A percentile compares a stretch with the other conserved stretches of the same genome.
Evolutionary conservation across 2,113 vertebrate species (phyloP).

Genomic region (Tringa solitaria): DNA sequence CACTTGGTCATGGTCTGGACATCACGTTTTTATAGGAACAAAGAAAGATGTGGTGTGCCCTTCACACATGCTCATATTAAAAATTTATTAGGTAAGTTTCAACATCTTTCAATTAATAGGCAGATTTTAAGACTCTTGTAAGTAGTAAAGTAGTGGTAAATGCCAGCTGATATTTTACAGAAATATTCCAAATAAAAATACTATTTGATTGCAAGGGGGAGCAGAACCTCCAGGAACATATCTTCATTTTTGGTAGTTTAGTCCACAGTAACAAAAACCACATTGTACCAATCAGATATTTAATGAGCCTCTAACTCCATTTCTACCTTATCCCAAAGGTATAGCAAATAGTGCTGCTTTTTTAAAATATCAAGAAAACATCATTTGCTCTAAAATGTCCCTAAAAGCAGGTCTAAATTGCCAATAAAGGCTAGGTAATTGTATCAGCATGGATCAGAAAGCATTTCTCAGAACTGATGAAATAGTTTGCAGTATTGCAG

Average conservation of each 20-base stretch:
- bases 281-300: conserved; percentile 77
- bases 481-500: conserved; percentile 76
- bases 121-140: conserved; percentile 38
- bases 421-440: conserved; percentile 86
- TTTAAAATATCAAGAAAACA: conserved; percentile 84
- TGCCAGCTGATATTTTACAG: conserved; percentile 36
- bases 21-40: background rate
- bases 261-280: conserved; percentile 64
- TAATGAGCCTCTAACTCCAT: conserved; percentile 84
- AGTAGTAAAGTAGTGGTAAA: conserved; percentile 15
- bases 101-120: conserved; percentile 45
- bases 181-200: conserved; percentile 53
- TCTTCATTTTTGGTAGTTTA: conserved; percentile 60
- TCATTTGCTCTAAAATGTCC: conserved; percentile 86
- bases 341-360: conserved; percentile 79
- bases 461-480: conserved; percentile 82
- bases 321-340: conserved; percentile 84
- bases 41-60: background rate
- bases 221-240: conserved; percentile 17
- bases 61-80: conserved; percentile 38
- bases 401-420: conserved; percentile 87
- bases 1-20: background rate
- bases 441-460: conserved; percentile 87
- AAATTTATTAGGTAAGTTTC: conserved; percentile 49
- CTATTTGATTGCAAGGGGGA: background rate